phyloP scores from a whole-genome alignment of 2,113 vertebrate species.

The Brachyistius frenatus region DNA sequence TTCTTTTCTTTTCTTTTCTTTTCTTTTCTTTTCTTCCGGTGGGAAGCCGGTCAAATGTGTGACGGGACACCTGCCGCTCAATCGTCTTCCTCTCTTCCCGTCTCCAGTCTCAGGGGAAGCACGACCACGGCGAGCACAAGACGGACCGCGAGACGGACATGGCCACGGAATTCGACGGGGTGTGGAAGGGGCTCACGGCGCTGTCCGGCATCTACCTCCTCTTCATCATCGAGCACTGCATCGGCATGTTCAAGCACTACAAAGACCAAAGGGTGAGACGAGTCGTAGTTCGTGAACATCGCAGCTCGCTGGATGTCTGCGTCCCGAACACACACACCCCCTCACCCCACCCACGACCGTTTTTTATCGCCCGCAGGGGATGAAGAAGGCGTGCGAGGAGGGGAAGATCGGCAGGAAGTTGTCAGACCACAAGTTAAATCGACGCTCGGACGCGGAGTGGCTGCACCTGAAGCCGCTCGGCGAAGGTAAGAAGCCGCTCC shows the following conservation, averaged over 20 bases:
- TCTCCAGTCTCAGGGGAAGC: conserved; percentile 90
- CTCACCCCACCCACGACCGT: too few species aligned
- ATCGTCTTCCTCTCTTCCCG: not conserved
- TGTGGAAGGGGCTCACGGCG: conserved; percentile 96
- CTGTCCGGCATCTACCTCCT: conserved; percentile 96
- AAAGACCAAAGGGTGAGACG: conserved; percentile 88
- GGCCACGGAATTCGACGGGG: conserved; percentile 88
- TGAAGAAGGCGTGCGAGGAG: conserved; percentile 84
- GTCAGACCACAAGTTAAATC: conserved; percentile 95
- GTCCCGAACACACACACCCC: too few species aligned
- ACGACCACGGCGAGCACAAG: conserved; percentile 85
- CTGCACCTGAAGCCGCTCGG: conserved; percentile 92
- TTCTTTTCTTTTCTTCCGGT: too few species aligned
- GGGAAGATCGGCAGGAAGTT: conserved; percentile 91
- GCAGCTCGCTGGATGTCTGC: too few species aligned
- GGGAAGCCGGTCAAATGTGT: too few species aligned
- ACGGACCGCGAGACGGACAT: conserved; percentile 63
- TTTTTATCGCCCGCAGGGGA: conserved; percentile 79
- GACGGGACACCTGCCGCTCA: not conserved
- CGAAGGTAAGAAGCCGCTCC: conserved; percentile 66
- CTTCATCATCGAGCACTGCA: conserved; percentile 97
- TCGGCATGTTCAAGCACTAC: conserved; percentile 97
- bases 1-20: too few species aligned
- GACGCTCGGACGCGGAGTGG: conserved; percentile 94
- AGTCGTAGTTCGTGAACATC: too few species aligned